These are phyloP conservation scores for Brachionus calyciflorus DNA, from an alignment of 1,140 invertebrate genomes.

Conservation along the genomic window DNA sequence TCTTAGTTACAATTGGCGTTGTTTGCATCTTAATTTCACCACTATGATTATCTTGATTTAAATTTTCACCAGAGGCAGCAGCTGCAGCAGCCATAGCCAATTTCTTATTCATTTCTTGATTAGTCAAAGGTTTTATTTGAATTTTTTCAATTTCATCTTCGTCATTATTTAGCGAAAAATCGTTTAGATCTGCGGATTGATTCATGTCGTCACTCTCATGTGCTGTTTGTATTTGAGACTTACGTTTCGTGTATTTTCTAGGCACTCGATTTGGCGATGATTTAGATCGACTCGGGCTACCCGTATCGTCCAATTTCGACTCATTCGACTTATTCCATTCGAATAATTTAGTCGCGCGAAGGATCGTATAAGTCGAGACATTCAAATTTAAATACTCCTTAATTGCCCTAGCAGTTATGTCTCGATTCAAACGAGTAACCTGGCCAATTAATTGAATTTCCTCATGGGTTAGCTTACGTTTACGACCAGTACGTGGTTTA, in stretches of 20 bases:
- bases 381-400: constrained; percentile 46
- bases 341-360: constrained; percentile 37
- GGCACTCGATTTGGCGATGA: background rate
- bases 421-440: constrained; percentile 34
- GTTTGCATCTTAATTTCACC: too few relatives aligned
- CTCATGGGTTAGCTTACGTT: constrained; percentile 33
- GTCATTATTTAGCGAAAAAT: background rate
- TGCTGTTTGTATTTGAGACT: background rate
- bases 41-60: background rate
- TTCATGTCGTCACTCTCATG: background rate
- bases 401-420: constrained; percentile 38
- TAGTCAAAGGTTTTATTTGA: constrained; percentile 19
- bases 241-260: constrained; percentile 23
- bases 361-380: constrained; percentile 34
- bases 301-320: constrained; percentile 3
- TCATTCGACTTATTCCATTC: constrained; percentile 46
- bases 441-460: constrained; percentile 40
- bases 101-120: constrained; percentile 37
- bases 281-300: background rate
- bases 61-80: background rate
- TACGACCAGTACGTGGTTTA: constrained; percentile 38
- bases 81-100: constrained; percentile 29
- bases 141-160: constrained; percentile 38
- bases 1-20: background rate
- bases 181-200: background rate